A percentile compares a stretch with the other conserved stretches of the same genome.
Evolutionary conservation across 2,797 vertebrate species (phyloP).

Genomic region (Telmatherina bonti): DNA sequence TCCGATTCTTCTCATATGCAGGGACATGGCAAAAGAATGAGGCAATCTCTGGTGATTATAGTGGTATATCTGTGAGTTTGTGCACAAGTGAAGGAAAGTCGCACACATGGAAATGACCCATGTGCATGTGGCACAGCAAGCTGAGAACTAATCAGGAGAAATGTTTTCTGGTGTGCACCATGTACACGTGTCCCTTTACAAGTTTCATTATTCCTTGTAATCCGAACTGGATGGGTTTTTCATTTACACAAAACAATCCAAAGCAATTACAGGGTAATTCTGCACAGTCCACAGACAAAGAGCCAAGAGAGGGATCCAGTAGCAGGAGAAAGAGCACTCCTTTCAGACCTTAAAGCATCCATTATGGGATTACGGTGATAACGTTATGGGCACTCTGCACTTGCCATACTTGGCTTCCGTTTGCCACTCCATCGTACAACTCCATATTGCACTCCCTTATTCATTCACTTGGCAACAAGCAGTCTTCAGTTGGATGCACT

Average conservation of each 20-base stretch:
- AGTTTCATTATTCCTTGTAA: constrained; percentile 36
- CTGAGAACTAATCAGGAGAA: constrained; percentile 33
- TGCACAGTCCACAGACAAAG: constrained; percentile 53
- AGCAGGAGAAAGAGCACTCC: constrained; percentile 54
- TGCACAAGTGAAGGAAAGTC: constrained; percentile 15
- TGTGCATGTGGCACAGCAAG: constrained; percentile 30
- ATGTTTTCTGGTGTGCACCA: constrained; percentile 16
- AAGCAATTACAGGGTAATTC: constrained; percentile 70
- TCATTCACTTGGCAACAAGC: constrained; percentile 49
- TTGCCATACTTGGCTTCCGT: constrained; percentile 45
- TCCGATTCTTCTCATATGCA: constrained; percentile 54
- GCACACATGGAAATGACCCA: constrained; percentile 29
- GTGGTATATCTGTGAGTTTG: constrained; percentile 16
- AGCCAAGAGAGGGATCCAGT: constrained; percentile 62
- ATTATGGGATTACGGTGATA: constrained; percentile 74
- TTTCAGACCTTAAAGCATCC: constrained; percentile 62
- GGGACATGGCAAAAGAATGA: constrained; percentile 67
- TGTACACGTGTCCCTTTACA: not conserved
- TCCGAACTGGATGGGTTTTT: constrained; percentile 68
- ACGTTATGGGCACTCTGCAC: constrained; percentile 51
- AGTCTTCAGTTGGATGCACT: constrained; percentile 36
- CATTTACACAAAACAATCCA: constrained; percentile 63
- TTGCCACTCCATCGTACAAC: constrained; percentile 36
- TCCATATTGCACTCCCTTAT: constrained; percentile 45
- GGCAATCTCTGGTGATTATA: too few relatives aligned